Conservation (phyloP, 1,140 invertebrate genomes). For the Orius insidiosus region DNA sequence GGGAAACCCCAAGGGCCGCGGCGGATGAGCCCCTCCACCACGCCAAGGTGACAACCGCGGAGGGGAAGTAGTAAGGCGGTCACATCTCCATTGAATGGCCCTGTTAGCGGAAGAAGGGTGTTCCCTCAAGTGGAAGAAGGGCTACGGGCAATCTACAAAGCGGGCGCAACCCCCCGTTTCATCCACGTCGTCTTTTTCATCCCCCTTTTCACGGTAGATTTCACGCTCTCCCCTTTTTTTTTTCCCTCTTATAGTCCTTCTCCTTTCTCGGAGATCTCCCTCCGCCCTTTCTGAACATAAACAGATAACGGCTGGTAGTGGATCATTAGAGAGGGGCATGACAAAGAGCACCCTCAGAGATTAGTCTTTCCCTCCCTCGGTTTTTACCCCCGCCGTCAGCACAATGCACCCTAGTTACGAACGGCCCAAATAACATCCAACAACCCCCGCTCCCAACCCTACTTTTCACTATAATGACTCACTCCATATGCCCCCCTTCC, state of each 20-base stretch:
- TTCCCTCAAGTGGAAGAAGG: slow-evolving; percentile 1
- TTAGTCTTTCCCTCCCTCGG: background rate
- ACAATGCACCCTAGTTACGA: background rate
- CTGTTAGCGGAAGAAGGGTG: slow-evolving; percentile 17
- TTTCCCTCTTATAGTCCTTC: slow-evolving; percentile 12
- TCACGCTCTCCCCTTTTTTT: background rate
- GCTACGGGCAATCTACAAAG: background rate
- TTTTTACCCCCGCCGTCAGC: slow-evolving; percentile 3
- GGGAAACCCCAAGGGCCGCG: no score
- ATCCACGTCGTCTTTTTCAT: background rate
- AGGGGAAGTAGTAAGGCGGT: no score
- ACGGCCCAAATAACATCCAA: background rate
- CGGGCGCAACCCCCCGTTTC: background rate
- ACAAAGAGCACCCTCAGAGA: background rate
- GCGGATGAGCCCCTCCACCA: no score
- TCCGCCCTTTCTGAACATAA: background rate
- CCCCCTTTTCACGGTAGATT: slow-evolving; percentile 8
- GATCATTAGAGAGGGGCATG: slow-evolving; percentile 5
- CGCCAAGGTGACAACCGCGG: no score
- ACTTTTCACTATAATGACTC: slow-evolving; percentile 1
- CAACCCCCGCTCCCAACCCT: background rate
- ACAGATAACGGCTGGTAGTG: slow-evolving; percentile 9
- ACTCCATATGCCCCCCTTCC: slow-evolving; percentile 3
- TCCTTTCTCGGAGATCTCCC: background rate
- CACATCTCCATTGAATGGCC: slow-evolving; percentile 8